Conservation (phyloP, 2,888 invertebrate genomes). For the Cosmia trapezina region DNA sequence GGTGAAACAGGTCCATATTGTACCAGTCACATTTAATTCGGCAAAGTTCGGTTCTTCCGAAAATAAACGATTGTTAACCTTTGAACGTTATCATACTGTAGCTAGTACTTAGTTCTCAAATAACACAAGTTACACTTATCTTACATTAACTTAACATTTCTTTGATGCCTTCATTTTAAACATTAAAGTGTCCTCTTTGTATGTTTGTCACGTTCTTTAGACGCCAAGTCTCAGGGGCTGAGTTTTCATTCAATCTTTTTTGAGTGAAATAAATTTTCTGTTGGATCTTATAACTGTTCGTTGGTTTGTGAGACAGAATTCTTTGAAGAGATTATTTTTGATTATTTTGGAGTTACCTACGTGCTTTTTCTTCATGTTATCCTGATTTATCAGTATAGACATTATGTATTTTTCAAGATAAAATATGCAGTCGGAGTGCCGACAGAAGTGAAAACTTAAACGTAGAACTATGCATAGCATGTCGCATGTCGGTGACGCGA, state of each 20-base stretch:
- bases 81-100: no score
- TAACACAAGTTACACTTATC: background rate
- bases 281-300: constrained; percentile 15
- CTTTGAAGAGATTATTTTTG: constrained; percentile 29
- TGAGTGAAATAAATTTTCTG: constrained; percentile 24
- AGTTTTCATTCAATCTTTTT: constrained; percentile 38
- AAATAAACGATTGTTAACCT: no score
- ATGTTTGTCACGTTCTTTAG: constrained; percentile 45
- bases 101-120: background rate
- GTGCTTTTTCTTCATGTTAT: background rate
- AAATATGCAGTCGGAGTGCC: no score
- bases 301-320: constrained; percentile 23
- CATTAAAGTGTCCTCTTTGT: constrained; percentile 15
- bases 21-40: no score
- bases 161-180: constrained; percentile 29
- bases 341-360: background rate
- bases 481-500: no score
- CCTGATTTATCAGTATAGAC: no score
- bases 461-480: no score
- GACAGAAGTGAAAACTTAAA: no score
- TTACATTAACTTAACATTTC: background rate
- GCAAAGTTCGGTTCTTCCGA: no score
- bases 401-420: no score
- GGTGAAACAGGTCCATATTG: no score
- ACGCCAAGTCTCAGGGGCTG: constrained; percentile 10